Evolutionary conservation across 1,140 invertebrate species (phyloP).

Genomic region (Centruroides sculpturatus): DNA sequence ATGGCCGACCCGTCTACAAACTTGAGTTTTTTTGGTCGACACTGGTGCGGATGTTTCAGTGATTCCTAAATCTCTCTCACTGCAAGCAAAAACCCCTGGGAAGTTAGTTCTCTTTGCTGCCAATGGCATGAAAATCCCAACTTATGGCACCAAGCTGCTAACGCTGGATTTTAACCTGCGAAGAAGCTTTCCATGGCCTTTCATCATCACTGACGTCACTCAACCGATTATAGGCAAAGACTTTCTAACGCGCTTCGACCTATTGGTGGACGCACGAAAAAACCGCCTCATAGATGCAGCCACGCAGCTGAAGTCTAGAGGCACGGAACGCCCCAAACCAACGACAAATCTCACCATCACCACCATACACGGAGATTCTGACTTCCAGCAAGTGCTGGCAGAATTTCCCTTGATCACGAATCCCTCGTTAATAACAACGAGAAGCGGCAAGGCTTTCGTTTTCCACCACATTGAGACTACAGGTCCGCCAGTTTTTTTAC

Average conservation of each 20-base stretch:
- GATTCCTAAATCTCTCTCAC: background rate
- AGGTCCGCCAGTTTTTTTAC: too few relatives aligned
- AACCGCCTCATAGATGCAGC: too few relatives aligned
- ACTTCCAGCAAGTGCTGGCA: too few relatives aligned
- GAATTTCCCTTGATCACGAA: too few relatives aligned
- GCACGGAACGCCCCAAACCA: too few relatives aligned
- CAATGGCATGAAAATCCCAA: slow-evolving; percentile 1
- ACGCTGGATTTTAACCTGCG: slow-evolving; percentile 5
- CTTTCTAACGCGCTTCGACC: slow-evolving; percentile 5
- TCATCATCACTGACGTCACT: slow-evolving; percentile 2
- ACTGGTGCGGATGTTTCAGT: slow-evolving; percentile 4
- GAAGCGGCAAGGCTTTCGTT: too few relatives aligned
- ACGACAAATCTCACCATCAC: too few relatives aligned
- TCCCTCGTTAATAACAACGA: too few relatives aligned
- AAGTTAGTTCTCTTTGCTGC: background rate
- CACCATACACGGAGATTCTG: too few relatives aligned
- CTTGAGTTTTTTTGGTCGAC: slow-evolving; percentile 3
- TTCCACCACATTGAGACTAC: too few relatives aligned
- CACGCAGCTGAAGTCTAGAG: too few relatives aligned
- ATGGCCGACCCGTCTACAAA: background rate
- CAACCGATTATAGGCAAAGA: slow-evolving; percentile 9
- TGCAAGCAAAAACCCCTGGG: too few relatives aligned
- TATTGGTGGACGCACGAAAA: slow-evolving; percentile 3
- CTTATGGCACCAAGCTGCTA: background rate
- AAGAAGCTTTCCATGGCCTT: background rate